Evolutionary conservation across 2,888 invertebrate genomes (phyloP).

Genomic region (Caenorhabditis sulstoni): DNA sequence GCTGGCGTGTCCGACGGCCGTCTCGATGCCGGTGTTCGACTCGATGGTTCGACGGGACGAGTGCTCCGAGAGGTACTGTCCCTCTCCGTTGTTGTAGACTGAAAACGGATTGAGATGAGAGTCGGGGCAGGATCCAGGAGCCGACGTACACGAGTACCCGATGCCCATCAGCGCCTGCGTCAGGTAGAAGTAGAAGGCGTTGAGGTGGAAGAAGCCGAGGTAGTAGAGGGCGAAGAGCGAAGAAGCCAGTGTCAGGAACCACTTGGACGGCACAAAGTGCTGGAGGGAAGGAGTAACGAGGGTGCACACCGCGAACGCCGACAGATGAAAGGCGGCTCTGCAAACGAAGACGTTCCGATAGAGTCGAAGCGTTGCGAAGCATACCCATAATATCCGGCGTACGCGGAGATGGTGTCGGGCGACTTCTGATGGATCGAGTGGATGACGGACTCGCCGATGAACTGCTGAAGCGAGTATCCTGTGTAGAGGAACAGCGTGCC

Average conservation of each 20-base stretch:
- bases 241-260: constrained; percentile 64
- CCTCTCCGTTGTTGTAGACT: constrained; percentile 70
- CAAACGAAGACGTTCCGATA: constrained; percentile 3
- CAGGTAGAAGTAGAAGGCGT: constrained; percentile 64
- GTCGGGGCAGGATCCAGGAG: background rate
- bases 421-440: constrained; percentile 61
- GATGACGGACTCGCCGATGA: constrained; percentile 64
- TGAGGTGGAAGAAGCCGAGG: constrained; percentile 65
- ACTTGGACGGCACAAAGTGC: constrained; percentile 60
- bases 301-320: constrained; percentile 60
- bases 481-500: constrained; percentile 66
- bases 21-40: constrained; percentile 68
- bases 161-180: constrained; percentile 67
- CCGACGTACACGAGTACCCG: constrained; percentile 63
- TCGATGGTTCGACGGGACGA: constrained; percentile 66
- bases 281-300: constrained; percentile 65
- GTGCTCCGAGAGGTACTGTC: constrained; percentile 66
- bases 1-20: constrained; percentile 65
- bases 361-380: background rate
- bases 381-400: constrained; percentile 68
- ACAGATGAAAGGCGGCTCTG: constrained; percentile 64
- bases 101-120: background rate
- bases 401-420: constrained; percentile 60
- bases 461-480: constrained; percentile 61
- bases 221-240: constrained; percentile 63